A percentile compares a stretch with the other conserved stretches of the same genome.
phyloP scores from a whole-genome alignment of 2,113 vertebrate species.

The Malaclemys terrapin region DNA sequence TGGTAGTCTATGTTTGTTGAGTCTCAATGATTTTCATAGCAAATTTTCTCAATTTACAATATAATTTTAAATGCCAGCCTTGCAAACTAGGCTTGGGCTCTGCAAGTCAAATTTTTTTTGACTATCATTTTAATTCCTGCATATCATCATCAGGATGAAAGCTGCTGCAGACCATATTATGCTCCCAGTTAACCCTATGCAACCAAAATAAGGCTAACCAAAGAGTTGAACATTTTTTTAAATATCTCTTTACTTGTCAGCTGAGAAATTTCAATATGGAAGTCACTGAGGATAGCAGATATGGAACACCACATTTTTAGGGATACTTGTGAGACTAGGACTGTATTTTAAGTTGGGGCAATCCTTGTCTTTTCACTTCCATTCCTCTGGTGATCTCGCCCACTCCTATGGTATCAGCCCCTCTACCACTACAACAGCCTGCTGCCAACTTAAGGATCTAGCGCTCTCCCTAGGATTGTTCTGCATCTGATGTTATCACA shows the following conservation, averaged over 20 bases:
- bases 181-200: not conserved
- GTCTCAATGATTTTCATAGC: not conserved
- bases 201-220: not conserved
- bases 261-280: not conserved
- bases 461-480: fast-evolving
- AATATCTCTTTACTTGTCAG: not conserved
- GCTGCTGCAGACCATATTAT: not conserved
- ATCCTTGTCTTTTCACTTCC: not conserved
- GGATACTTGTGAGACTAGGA: not conserved
- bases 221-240: not conserved
- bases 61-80: not conserved
- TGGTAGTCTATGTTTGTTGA: not conserved
- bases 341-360: not conserved
- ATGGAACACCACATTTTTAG: not conserved
- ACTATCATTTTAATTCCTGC: not conserved
- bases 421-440: not conserved
- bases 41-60: not conserved
- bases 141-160: not conserved
- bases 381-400: not conserved
- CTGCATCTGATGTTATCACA: not conserved
- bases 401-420: not conserved
- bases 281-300: not conserved
- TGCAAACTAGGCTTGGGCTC: not conserved
- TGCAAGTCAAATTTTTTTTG: not conserved
- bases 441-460: not conserved